Base-by-base conservation (phyloP, 1,140 invertebrate genomes). In the Caenorhabditis latens region DNA sequence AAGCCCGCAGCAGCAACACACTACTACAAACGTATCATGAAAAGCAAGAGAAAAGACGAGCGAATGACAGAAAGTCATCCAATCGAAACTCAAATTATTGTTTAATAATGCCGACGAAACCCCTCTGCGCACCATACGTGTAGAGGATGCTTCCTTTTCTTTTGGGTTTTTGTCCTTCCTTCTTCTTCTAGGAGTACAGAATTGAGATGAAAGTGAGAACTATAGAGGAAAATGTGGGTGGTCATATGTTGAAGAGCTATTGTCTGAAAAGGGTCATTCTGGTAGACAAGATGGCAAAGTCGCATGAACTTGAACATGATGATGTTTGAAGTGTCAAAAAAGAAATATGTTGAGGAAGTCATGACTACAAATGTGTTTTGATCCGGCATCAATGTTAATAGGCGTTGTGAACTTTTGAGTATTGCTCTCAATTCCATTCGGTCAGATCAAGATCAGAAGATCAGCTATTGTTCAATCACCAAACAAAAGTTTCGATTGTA, bases 41-140 rank as follows among this genome's bases (percentile, higher is more conserved):
- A 79, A 79, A 79, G 71, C 71, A 79, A 50, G 40, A 79, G n/a
- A n/a, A n/a, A 53, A 79, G 71, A 79, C 71, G 71, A 79, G 43
- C 43, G 65, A 71, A 71, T 50, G 71, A 79, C 71, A 79, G 71
- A 79, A 79, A 79, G 71, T 79, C 71, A 79, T 79, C 46, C 71
- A 79, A 79, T 79, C 46, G 71, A 79, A 79, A 79, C 71, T 79
- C 71, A 79, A 79, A 79, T 79, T 79, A 79, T 79, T 79, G 46
- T 79, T 79, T 79, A 79, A 79, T 79, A 79, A 79, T 79, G 71
- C 71, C 71, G 71, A 79, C 71, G n/a, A 79, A 63, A 63, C 19
- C 65, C 40, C 32, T 32, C 32, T 32, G 32, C 32, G 32, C 32
- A 21, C 11, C 24, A 11, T 4, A 24, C n/a, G 1, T 32, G 61